phyloP scores from a whole-genome alignment of 1,140 invertebrate species.

The Metaphire vulgaris region DNA sequence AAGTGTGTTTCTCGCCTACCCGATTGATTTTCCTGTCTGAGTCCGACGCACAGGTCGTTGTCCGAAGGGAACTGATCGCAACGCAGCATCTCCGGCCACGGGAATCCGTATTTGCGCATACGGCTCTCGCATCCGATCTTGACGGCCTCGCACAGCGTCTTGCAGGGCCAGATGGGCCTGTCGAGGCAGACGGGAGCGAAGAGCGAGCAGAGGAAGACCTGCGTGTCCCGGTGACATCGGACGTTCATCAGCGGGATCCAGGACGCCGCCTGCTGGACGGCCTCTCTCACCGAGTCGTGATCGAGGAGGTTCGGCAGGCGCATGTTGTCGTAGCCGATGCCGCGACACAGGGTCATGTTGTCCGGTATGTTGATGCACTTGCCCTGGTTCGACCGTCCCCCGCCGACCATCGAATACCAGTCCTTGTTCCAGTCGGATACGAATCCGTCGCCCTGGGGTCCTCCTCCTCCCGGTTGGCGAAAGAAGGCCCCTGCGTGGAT shows the following conservation, averaged over 20 bases:
- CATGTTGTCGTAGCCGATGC: constrained; percentile 65
- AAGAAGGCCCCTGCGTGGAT: neutral
- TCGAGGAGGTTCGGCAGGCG: constrained; percentile 65
- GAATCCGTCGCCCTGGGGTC: neutral
- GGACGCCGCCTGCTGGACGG: constrained; percentile 46
- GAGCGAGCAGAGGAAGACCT: constrained; percentile 66
- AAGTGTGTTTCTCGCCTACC: too few relatives aligned
- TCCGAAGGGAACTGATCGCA: constrained; percentile 64
- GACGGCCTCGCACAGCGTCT: constrained; percentile 62
- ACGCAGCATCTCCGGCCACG: constrained; percentile 65
- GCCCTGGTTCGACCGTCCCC: neutral
- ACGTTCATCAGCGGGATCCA: constrained; percentile 63
- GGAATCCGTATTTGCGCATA: constrained; percentile 63
- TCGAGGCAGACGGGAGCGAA: constrained; percentile 64
- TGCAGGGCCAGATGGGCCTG: constrained; percentile 57
- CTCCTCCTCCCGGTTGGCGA: neutral
- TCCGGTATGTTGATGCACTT: constrained; percentile 63
- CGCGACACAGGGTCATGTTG: constrained; percentile 62
- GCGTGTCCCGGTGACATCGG: constrained; percentile 64
- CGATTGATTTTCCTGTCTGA: constrained; percentile 8
- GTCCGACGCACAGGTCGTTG: constrained; percentile 63
- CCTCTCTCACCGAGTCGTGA: constrained; percentile 62
- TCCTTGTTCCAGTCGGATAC: neutral
- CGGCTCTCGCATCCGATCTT: constrained; percentile 58
- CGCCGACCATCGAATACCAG: neutral